Percentiles rank a stretch among this genome's conserved stretches.
These are phyloP conservation scores for Dryas iulia DNA, from an alignment of 1,140 invertebrate species.

Conservation along the genomic window DNA sequence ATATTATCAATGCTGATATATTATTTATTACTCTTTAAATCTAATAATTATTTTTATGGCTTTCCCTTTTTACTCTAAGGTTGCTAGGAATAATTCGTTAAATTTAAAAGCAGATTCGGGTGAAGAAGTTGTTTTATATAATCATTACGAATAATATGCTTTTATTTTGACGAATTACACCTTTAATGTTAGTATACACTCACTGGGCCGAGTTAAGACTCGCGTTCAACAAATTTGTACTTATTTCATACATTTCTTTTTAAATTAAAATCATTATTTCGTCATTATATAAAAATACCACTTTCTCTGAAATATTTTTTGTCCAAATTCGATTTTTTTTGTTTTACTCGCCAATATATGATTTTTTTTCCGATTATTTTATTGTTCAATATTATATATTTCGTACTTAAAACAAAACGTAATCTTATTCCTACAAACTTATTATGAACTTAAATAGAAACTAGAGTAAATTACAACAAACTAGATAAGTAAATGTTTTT, in stretches of 20 bases:
- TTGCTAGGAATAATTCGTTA: conserved; percentile 50
- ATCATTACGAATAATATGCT: conserved; percentile 41
- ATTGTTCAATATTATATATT: conserved; percentile 37
- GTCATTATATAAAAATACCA: conserved; percentile 72
- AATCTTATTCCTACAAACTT: conserved; percentile 44
- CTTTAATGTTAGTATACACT: conserved; percentile 50
- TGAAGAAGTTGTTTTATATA: conserved; percentile 10
- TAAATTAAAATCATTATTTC: conserved; percentile 59
- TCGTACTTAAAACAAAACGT: conserved; percentile 44
- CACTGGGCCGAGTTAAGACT: conserved; percentile 51
- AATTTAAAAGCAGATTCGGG: conserved; percentile 52
- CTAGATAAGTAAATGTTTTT: conserved; percentile 41
- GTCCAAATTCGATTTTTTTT: conserved; percentile 54
- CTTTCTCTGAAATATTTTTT: conserved; percentile 45
- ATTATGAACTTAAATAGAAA: conserved; percentile 47
- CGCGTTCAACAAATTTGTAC: conserved; percentile 67
- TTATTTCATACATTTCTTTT: conserved; percentile 63
- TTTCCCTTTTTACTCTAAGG: conserved; percentile 62
- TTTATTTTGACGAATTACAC: conserved; percentile 50
- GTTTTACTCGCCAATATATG: conserved; percentile 52
- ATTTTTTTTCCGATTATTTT: conserved; percentile 15
- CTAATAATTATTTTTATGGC: conserved; percentile 77
- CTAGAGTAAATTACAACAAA: conserved; percentile 46
- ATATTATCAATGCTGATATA: conserved; percentile 79
- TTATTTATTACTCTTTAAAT: conserved; percentile 73